phyloP scores from a whole-genome alignment of 2,797 vertebrate genomes.

The Parauchenoglanis punctatus region DNA sequence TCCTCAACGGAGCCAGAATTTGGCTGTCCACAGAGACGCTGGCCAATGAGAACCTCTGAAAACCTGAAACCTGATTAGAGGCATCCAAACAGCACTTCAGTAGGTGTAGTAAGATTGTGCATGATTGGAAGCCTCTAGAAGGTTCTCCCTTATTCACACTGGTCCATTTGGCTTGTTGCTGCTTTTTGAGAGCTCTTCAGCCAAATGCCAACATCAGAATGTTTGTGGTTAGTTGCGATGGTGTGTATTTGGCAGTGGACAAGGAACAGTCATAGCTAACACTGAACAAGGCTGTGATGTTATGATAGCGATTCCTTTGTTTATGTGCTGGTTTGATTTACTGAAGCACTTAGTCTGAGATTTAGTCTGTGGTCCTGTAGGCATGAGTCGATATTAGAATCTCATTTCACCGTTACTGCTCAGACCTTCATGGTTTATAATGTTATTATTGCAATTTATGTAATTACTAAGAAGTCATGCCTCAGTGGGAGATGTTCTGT shows the following conservation, averaged over 20 bases:
- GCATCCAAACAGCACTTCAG: not conserved
- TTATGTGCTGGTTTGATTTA: slow-evolving; percentile 11
- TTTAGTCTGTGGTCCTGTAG: not conserved
- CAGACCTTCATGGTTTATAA: not conserved
- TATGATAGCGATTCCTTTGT: not conserved
- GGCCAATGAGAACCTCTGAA: slow-evolving; percentile 82
- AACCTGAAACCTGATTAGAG: not conserved
- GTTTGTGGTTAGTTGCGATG: not conserved
- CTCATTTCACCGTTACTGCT: not conserved
- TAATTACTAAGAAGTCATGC: not conserved
- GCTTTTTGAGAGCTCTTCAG: not conserved
- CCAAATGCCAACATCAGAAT: slow-evolving; percentile 1
- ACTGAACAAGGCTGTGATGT: not conserved
- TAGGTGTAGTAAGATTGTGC: not conserved
- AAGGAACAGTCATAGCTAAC: not conserved
- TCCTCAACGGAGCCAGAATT: slow-evolving; percentile 93
- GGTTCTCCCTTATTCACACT: slow-evolving; percentile 16
- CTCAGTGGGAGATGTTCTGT: not conserved
- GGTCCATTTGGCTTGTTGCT: not conserved
- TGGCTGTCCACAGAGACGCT: slow-evolving; percentile 97
- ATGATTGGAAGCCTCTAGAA: not conserved
- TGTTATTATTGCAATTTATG: not conserved
- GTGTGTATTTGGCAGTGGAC: not conserved
- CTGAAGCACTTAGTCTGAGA: slow-evolving; percentile 20
- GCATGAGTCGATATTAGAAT: not conserved